phyloP scores from a whole-genome alignment of 2,797 vertebrate species.

The Gallirallus australis region DNA sequence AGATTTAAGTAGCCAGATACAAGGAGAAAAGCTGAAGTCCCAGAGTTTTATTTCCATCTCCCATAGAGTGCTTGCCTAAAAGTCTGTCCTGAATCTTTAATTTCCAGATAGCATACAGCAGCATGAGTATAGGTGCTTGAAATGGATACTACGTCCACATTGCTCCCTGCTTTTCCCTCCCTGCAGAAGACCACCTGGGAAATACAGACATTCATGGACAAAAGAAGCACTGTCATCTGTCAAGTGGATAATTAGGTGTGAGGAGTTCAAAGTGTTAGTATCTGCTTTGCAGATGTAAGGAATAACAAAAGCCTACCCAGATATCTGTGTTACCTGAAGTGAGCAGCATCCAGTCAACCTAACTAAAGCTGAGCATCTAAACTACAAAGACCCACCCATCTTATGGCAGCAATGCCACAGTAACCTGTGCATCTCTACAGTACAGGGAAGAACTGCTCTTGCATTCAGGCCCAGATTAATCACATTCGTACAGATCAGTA shows the following conservation, averaged over 20 bases:
- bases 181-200: not conserved
- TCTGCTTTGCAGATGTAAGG: not conserved
- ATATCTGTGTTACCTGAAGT: rapidly evolving
- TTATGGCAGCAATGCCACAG: not conserved
- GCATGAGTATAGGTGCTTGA: not conserved
- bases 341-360: not conserved
- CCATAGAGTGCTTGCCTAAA: not conserved
- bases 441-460: not conserved
- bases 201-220: not conserved
- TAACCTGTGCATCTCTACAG: not conserved
- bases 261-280: not conserved
- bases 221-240: not conserved
- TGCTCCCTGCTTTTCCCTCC: not conserved
- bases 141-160: rapidly evolving
- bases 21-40: not conserved
- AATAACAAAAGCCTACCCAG: not conserved
- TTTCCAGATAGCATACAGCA: not conserved
- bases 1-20: not conserved
- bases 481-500: not conserved
- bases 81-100: not conserved
- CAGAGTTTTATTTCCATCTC: not conserved
- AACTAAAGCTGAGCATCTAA: not conserved
- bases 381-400: not conserved
- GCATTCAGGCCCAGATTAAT: not conserved
- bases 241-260: not conserved